Evolutionary conservation across 2,113 vertebrate species (phyloP).

Genomic region (Cyrtonyx montezumae): DNA sequence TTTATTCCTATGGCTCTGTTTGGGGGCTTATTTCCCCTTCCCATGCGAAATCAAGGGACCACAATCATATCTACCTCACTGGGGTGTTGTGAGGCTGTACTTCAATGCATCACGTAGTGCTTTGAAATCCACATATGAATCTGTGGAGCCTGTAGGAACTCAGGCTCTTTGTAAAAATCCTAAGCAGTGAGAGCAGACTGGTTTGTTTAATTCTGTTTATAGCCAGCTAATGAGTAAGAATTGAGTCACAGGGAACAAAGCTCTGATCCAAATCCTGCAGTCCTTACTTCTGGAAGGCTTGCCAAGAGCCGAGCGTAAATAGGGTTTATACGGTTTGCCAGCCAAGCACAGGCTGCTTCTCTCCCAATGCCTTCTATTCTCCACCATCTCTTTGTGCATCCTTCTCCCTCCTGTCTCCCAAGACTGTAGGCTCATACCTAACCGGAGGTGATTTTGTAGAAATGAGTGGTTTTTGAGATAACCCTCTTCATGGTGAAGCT

Average conservation of each 20-base stretch:
- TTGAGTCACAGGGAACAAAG: neutral
- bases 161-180: neutral
- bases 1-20: neutral
- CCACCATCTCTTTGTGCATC: neutral
- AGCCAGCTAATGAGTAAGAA: conserved; percentile 60
- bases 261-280: conserved; percentile 34
- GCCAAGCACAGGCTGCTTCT: neutral
- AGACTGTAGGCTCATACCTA: neutral
- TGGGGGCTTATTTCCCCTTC: neutral
- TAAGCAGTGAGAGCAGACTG: neutral
- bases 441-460: neutral
- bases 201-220: conserved; percentile 45
- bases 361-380: neutral
- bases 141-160: conserved; percentile 14
- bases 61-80: conserved; percentile 26
- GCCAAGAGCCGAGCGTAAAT: conserved; percentile 36
- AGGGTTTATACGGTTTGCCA: neutral
- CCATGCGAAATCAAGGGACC: neutral
- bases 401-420: neutral
- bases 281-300: conserved; percentile 20
- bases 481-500: neutral
- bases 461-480: neutral
- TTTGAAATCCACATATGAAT: neutral
- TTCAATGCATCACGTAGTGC: neutral
- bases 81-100: neutral